phyloP scores from a whole-genome alignment of 2,113 vertebrate genomes.

The Orientallactaga bullata region DNA sequence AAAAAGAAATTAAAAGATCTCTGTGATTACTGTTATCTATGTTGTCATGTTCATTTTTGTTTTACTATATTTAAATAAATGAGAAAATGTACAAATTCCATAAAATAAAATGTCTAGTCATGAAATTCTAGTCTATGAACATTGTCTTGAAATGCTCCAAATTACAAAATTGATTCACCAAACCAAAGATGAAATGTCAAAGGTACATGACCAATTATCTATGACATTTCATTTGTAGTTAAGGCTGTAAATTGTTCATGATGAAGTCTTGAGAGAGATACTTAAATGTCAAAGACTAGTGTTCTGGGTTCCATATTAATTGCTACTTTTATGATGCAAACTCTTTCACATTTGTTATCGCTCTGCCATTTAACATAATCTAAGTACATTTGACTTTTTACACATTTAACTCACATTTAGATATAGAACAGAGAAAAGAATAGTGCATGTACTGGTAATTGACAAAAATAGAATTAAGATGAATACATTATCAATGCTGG shows the following conservation, averaged over 20 bases:
- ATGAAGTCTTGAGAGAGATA: constrained; percentile 62
- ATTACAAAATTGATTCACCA: constrained; percentile 67
- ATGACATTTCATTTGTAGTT: constrained; percentile 74
- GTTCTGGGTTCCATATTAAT: constrained; percentile 43
- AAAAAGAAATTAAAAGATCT: background rate
- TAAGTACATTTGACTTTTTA: background rate
- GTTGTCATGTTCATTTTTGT: background rate
- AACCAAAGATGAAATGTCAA: constrained; percentile 62
- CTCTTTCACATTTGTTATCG: constrained; percentile 48
- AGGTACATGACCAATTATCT: constrained; percentile 67
- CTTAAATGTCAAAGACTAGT: constrained; percentile 72
- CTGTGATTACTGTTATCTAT: background rate
- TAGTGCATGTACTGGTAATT: background rate
- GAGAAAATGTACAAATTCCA: background rate
- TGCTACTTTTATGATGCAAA: constrained; percentile 44
- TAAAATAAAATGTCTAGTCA: constrained; percentile 17
- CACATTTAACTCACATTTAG: constrained; percentile 2
- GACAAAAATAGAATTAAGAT: constrained; percentile 8
- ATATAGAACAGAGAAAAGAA: background rate
- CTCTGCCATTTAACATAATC: constrained; percentile 48
- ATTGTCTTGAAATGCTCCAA: constrained; percentile 23
- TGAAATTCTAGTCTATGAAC: constrained; percentile 22
- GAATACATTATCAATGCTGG: background rate
- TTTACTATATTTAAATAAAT: constrained; percentile 38
- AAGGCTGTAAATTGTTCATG: constrained; percentile 72